Evolutionary conservation across 2,113 vertebrate species (phyloP).

Genomic region (Mus musculus): GRCm39 chr5:111834001-111834500

Average conservation of each 20-base stretch:
- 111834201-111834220: background rate
- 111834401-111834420: background rate
- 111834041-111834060: no score
- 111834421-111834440: background rate
- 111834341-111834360: background rate
- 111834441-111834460: rapidly evolving
- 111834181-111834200: no score
- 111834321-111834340: background rate
- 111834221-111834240: no score
- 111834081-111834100: background rate
- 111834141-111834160: rapidly evolving
- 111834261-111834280: background rate
- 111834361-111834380: background rate
- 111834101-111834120: background rate
- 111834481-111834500: background rate
- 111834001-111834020: no score
- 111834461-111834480: background rate
- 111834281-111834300: background rate
- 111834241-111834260: background rate
- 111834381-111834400: background rate
- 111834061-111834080: no score
- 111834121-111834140: background rate
- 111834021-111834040: no score
- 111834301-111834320: background rate
- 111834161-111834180: no score